phyloP scores from a whole-genome alignment of 2,797 vertebrate species.

The Pseudochirops cupreus region DNA sequence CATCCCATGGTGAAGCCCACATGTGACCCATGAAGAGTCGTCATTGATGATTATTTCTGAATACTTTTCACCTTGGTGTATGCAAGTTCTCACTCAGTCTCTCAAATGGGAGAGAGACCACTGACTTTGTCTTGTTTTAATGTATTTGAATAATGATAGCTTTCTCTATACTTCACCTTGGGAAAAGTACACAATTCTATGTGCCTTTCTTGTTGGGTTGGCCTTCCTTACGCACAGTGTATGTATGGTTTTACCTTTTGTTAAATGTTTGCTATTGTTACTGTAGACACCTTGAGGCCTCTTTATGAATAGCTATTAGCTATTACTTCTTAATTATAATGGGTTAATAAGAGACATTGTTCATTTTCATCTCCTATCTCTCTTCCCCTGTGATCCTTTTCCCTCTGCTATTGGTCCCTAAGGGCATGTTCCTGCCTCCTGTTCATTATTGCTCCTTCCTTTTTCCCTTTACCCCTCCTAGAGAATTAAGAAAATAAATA shows the following conservation, averaged over 20 bases:
- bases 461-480: slow-evolving; percentile 68
- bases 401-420: slow-evolving; percentile 73
- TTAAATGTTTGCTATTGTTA: slow-evolving; percentile 63
- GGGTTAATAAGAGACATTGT: slow-evolving; percentile 76
- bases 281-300: slow-evolving; percentile 58
- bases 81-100: slow-evolving; percentile 19
- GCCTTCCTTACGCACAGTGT: slow-evolving; percentile 47
- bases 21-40: slow-evolving; percentile 41
- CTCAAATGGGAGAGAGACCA: slow-evolving; percentile 16
- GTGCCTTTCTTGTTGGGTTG: slow-evolving; percentile 25
- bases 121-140: not conserved
- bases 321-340: slow-evolving; percentile 79
- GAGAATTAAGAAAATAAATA: slow-evolving; percentile 78
- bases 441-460: slow-evolving; percentile 73
- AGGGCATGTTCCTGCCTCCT: slow-evolving; percentile 73
- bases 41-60: slow-evolving; percentile 1
- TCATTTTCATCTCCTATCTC: slow-evolving; percentile 74
- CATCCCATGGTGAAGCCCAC: slow-evolving; percentile 42
- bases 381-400: slow-evolving; percentile 69
- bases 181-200: not conserved
- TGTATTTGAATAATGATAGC: slow-evolving; percentile 24
- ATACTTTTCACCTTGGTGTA: slow-evolving; percentile 28
- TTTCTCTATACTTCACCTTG: not conserved
- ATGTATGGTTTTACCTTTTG: slow-evolving; percentile 66
- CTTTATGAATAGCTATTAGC: slow-evolving; percentile 70